phyloP scores from a whole-genome alignment of 1,140 invertebrate species.

The Drosophila teissieri region DNA sequence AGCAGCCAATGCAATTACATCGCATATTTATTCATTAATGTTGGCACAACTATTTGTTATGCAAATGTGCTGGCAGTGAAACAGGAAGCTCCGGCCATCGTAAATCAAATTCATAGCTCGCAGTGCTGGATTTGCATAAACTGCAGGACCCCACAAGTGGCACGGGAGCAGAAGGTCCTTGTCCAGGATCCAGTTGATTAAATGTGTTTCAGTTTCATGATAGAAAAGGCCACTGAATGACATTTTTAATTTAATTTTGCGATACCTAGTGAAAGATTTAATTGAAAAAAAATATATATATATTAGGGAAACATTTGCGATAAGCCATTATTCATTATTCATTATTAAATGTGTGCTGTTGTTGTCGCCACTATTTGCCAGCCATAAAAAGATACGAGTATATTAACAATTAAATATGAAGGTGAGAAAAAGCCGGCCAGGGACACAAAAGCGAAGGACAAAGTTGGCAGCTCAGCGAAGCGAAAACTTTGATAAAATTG shows the following conservation, averaged over 20 bases:
- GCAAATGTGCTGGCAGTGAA: slow-evolving; percentile 42
- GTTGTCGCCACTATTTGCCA: background rate
- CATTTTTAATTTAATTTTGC: background rate
- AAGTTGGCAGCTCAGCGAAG: slow-evolving; percentile 40
- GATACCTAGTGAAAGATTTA: background rate
- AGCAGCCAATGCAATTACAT: slow-evolving; percentile 43
- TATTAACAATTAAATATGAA: slow-evolving; percentile 39
- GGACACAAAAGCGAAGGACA: background rate
- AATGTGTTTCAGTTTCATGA: background rate
- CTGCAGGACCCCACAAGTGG: background rate
- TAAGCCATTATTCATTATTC: background rate
- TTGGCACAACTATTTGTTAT: slow-evolving; percentile 40
- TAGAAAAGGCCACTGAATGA: background rate
- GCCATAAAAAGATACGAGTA: background rate
- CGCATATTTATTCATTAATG: slow-evolving; percentile 50
- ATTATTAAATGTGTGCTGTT: background rate
- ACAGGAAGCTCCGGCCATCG: slow-evolving; percentile 28
- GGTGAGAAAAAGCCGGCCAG: slow-evolving; percentile 13
- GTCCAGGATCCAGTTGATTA: background rate
- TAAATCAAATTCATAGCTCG: slow-evolving; percentile 71
- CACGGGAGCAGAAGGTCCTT: slow-evolving; percentile 2
- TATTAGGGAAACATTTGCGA: no score
- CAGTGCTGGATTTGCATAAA: slow-evolving; percentile 38
- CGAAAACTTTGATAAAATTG: slow-evolving; percentile 55
- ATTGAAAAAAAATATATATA: no score